These are phyloP conservation scores for Gymnodraco acuticeps DNA, from an alignment of 2,797 vertebrate genomes.

Conservation along the genomic window DNA sequence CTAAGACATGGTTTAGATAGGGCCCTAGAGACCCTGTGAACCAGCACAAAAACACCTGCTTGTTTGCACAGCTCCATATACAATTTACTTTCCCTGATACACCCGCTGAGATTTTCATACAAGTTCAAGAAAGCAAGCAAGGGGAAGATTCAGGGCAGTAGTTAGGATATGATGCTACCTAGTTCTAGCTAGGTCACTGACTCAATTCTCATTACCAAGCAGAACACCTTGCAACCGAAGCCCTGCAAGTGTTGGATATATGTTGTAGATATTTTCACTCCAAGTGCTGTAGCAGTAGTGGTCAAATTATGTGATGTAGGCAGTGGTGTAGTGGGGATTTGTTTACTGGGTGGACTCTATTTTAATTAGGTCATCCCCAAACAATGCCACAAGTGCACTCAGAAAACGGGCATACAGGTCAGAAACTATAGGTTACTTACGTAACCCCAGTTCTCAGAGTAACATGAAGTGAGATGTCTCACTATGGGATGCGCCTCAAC, in stretches of 20 bases:
- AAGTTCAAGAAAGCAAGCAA: constrained; percentile 52
- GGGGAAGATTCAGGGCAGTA: constrained; percentile 38
- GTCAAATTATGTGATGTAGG: not conserved
- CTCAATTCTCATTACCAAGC: constrained; percentile 54
- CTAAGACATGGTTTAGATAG: constrained; percentile 52
- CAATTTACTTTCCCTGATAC: constrained; percentile 54
- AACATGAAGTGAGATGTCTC: too few species aligned
- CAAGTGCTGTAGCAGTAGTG: not conserved
- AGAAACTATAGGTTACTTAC: too few species aligned
- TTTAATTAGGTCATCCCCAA: too few species aligned
- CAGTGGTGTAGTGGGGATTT: too few species aligned
- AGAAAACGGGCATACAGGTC: too few species aligned
- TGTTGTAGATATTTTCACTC: not conserved
- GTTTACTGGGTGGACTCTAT: too few species aligned
- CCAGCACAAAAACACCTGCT: constrained; percentile 60
- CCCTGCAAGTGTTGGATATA: not conserved
- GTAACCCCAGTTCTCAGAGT: too few species aligned
- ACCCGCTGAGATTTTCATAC: constrained; percentile 43
- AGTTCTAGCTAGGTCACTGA: constrained; percentile 43
- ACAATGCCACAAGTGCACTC: too few species aligned
- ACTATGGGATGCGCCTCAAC: too few species aligned
- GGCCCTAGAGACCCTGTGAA: constrained; percentile 68
- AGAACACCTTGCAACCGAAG: constrained; percentile 26
- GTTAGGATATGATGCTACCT: constrained; percentile 20
- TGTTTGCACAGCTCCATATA: constrained; percentile 65